phyloP scores from a whole-genome alignment of 2,888 invertebrate species.

The Andrena fulva region DNA sequence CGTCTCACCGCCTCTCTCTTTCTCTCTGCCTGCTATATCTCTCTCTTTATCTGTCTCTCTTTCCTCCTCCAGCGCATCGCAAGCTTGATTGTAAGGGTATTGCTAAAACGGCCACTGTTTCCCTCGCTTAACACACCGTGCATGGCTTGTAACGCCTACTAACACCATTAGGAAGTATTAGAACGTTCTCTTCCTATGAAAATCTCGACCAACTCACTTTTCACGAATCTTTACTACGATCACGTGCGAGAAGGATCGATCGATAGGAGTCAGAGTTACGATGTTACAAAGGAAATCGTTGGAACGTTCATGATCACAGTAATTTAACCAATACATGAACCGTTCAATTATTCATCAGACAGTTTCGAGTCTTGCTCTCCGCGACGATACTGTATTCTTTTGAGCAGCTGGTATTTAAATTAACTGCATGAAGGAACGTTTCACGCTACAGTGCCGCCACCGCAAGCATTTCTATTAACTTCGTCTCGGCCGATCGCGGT shows the following conservation, averaged over 20 bases:
- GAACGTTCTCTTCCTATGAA: neutral
- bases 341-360: neutral
- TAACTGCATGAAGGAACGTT: conserved; percentile 55
- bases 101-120: conserved; percentile 4
- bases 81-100: conserved; percentile 23
- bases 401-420: conserved; percentile 35
- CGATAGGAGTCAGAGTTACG: neutral
- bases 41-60: conserved; percentile 26
- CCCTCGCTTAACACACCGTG: conserved; percentile 42
- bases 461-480: conserved; percentile 78
- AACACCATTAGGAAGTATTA: neutral
- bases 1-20: conserved; percentile 24
- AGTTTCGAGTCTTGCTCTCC: neutral
- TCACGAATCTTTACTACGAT: neutral
- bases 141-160: conserved; percentile 52
- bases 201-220: neutral
- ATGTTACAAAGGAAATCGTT: neutral
- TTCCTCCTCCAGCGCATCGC: conserved; percentile 17
- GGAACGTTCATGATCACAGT: neutral
- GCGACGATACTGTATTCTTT: neutral
- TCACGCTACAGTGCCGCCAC: conserved; percentile 43
- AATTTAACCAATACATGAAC: neutral
- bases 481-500: conserved; percentile 76
- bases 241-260: neutral
- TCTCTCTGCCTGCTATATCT: conserved; percentile 12